Evolutionary conservation across 2,888 invertebrate species (phyloP).

Genomic region (Amphipyra tragopoginis): DNA sequence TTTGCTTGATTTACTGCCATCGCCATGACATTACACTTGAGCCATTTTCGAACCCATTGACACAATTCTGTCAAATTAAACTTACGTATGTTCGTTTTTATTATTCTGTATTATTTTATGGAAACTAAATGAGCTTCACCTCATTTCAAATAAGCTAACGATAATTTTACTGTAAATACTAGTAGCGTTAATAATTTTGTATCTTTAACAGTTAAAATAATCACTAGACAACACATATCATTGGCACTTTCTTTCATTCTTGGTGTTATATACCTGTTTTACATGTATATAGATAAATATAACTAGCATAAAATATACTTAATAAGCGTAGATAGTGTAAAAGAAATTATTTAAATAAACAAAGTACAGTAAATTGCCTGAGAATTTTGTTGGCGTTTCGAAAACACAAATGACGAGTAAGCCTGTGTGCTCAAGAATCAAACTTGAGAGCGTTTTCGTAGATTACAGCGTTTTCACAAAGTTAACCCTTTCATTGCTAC

Average conservation of each 20-base stretch:
- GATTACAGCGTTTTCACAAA: conserved; percentile 23
- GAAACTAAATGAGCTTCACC: conserved; percentile 50
- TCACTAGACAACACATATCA: conserved; percentile 88
- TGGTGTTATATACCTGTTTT: conserved; percentile 80
- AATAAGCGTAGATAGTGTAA: conserved; percentile 72
- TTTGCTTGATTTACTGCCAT: conserved; percentile 2
- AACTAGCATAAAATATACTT: conserved; percentile 58
- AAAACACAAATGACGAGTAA: conserved; percentile 20
- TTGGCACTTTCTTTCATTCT: conserved; percentile 86
- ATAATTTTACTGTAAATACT: conserved; percentile 73
- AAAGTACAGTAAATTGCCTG: conserved; percentile 42
- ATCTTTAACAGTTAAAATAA: conserved; percentile 72
- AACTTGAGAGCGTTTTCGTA: conserved; percentile 27
- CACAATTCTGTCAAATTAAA: not conserved
- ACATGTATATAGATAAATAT: conserved; percentile 72
- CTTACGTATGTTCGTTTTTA: not conserved
- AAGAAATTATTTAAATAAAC: conserved; percentile 59
- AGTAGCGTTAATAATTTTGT: conserved; percentile 82
- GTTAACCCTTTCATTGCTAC: conserved; percentile 40
- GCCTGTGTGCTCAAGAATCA: conserved; percentile 14
- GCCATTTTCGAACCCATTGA: conserved; percentile 1
- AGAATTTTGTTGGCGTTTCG: conserved; percentile 34
- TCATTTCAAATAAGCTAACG: conserved; percentile 63
- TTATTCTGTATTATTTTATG: conserved; percentile 11
- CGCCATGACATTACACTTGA: not conserved